Conservation (phyloP, 2,888 invertebrate genomes). For the Pheosia tremula region DNA sequence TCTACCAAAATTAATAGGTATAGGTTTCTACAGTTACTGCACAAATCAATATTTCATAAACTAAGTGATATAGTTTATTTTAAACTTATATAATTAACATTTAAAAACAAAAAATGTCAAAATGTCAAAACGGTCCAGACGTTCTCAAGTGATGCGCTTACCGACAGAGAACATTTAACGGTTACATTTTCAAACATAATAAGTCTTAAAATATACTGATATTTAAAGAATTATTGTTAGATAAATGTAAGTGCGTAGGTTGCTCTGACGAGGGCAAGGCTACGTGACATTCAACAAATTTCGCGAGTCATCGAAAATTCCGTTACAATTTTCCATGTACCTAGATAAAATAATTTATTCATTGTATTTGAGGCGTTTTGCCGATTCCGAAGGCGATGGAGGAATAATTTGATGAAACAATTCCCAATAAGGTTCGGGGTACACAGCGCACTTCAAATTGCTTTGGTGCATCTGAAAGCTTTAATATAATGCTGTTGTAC, state of each 20-base stretch:
- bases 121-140: too few relatives aligned
- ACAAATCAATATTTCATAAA: too few relatives aligned
- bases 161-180: too few relatives aligned
- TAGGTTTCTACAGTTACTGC: too few relatives aligned
- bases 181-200: too few relatives aligned
- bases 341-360: constrained; percentile 42
- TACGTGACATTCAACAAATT: constrained; percentile 25
- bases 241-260: neutral
- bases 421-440: constrained; percentile 32
- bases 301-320: constrained; percentile 4
- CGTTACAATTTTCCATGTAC: constrained; percentile 28
- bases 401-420: constrained; percentile 64
- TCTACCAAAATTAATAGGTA: too few relatives aligned
- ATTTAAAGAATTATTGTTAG: neutral
- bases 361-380: constrained; percentile 40
- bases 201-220: too few relatives aligned
- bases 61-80: too few relatives aligned
- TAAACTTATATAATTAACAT: too few relatives aligned
- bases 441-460: constrained; percentile 25
- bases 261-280: neutral
- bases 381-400: constrained; percentile 47
- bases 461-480: neutral
- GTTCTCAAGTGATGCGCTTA: too few relatives aligned
- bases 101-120: too few relatives aligned
- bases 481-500: neutral